Percentiles rank a stretch among this genome's conserved stretches.
These are phyloP conservation scores for Luscinia megarhynchos DNA, from an alignment of 2,797 vertebrate genomes.

Conservation along the genomic window DNA sequence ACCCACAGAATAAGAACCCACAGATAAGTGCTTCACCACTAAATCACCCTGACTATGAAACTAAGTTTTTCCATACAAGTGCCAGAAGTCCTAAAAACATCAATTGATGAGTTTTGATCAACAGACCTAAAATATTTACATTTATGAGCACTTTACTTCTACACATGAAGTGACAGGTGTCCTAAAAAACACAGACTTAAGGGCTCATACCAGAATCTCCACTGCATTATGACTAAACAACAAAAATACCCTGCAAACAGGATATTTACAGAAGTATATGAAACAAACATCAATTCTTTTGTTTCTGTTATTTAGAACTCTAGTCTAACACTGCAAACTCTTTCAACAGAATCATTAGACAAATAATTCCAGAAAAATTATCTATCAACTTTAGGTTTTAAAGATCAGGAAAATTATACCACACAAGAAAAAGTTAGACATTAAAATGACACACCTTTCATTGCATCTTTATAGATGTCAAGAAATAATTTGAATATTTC, in stretches of 20 bases:
- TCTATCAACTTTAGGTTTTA: neutral
- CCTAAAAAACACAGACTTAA: neutral
- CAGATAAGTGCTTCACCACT: neutral
- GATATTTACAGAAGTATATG: neutral
- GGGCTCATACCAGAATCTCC: neutral
- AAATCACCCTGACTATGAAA: neutral
- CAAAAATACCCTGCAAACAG: neutral
- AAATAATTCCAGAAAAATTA: neutral
- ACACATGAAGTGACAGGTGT: neutral
- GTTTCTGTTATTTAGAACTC: neutral
- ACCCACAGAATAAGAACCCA: neutral
- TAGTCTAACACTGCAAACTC: neutral
- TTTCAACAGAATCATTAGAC: neutral
- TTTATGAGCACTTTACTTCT: neutral
- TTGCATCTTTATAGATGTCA: constrained; percentile 90
- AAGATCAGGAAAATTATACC: neutral
- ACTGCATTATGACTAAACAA: neutral
- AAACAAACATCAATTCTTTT: neutral
- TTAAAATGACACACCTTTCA: constrained; percentile 83
- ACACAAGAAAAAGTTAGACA: neutral
- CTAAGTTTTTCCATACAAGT: neutral
- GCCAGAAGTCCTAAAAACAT: neutral
- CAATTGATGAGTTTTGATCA: neutral
- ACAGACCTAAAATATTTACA: neutral
- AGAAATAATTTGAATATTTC: constrained; percentile 90